Evolutionary conservation across 2,797 vertebrate genomes (phyloP).

Genomic region (Phoebastria nigripes): DNA sequence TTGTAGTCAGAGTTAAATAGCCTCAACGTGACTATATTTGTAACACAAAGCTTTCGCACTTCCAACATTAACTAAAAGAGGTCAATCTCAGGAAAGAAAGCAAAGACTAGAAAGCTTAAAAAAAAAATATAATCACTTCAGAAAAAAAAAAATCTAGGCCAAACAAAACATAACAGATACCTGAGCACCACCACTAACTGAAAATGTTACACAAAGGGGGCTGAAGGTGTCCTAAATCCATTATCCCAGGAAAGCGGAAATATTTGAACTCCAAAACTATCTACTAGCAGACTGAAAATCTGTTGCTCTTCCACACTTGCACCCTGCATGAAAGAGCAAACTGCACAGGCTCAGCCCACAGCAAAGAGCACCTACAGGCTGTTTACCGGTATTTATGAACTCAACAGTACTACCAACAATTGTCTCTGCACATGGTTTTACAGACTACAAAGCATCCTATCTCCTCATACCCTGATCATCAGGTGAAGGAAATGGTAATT

Average conservation of each 20-base stretch:
- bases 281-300: not conserved
- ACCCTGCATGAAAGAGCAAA: not conserved
- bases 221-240: not conserved
- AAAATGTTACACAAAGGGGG: not conserved
- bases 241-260: not conserved
- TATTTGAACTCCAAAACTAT: not conserved
- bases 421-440: not conserved
- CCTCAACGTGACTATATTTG: not conserved
- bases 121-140: not conserved
- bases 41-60: not conserved
- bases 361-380: not conserved
- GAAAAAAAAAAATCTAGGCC: not conserved
- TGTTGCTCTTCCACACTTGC: not conserved
- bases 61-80: not conserved
- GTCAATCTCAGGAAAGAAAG: not conserved
- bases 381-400: not conserved
- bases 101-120: not conserved
- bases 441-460: not conserved
- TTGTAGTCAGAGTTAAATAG: not conserved
- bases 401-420: not conserved
- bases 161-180: not conserved
- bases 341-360: not conserved
- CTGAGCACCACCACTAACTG: not conserved
- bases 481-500: not conserved
- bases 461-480: not conserved